These are phyloP conservation scores for Acrocephalus arundinaceus DNA, from an alignment of 2,113 vertebrate genomes.

Conservation along the genomic window DNA sequence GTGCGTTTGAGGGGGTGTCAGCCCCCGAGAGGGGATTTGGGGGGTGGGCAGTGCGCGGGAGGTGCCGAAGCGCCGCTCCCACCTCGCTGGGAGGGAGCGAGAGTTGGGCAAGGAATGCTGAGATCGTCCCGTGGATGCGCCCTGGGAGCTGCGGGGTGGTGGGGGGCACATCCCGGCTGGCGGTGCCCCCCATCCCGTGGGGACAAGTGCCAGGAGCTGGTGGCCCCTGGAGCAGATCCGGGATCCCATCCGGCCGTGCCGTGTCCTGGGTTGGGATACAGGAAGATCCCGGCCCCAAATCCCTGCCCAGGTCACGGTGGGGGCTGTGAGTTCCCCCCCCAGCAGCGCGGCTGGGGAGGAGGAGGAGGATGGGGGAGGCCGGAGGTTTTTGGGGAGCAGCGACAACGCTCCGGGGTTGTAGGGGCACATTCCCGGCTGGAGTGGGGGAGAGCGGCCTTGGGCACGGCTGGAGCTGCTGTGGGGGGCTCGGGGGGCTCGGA, in stretches of 20 bases:
- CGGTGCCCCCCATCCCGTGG: fast-evolving
- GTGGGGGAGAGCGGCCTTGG: fast-evolving
- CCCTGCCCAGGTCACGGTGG: not conserved
- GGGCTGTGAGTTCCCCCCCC: not conserved
- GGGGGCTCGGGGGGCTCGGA: not conserved
- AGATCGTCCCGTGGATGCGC: fast-evolving
- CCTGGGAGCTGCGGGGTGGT: not conserved
- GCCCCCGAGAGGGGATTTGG: fast-evolving
- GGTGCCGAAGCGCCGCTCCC: not conserved
- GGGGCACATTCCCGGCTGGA: fast-evolving
- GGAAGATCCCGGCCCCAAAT: fast-evolving
- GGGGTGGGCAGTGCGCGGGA: not conserved
- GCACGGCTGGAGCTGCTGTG: not conserved
- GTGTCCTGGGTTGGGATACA: fast-evolving
- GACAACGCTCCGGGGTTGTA: fast-evolving
- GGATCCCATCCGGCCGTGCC: fast-evolving
- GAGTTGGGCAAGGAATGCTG: fast-evolving
- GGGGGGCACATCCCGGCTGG: not conserved
- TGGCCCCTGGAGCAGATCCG: fast-evolving
- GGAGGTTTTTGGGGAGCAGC: not conserved
- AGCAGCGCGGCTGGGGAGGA: not conserved
- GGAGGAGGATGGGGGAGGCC: not conserved
- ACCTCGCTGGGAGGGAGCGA: fast-evolving
- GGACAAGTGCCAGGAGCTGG: fast-evolving
- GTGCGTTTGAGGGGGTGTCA: fast-evolving